Base-by-base conservation (phyloP, 2,888 invertebrate genomes). In the Clostera curtula region DNA sequence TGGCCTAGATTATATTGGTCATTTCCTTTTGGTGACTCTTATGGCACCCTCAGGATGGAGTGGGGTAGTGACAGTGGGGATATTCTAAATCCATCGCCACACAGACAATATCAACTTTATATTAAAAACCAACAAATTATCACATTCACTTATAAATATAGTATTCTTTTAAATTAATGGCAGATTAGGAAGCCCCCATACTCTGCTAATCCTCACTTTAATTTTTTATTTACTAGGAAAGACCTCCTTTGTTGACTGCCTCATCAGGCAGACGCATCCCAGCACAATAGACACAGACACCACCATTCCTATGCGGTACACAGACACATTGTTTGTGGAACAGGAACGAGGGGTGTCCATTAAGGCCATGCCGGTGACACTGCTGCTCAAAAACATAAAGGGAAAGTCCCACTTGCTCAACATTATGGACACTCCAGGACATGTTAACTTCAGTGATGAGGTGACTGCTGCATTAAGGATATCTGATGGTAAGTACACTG, bases 381-480 rank as follows among this genome's bases (percentile, higher is more conserved):
- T 99, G 2, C 88, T 99, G 1, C 77, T 99, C 36, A 97, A 95
- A 49, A 97, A 98, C 66, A 90, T 96, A 0, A 94, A 95, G 62
- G 93, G 93, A 31, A 99, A 99, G 74, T 98, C 97, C n/a, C 98
- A 92, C 69, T 84, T 99, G 18, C 85, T 99, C 59, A 99, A 99
- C 60, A 89, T 99, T 29, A 96, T 98, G 76, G 99, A 99, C 61
- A 97, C 98, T 0, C 99, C 94, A 0, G 94, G 98, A 1, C 99
- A 99, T 83, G 98, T 99, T 0, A 99, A 99, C 70, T 99, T 98
- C 70, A 98, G 98, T 14, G 99, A 99, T 79, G 99, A 99, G 82
- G 97, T 95, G 2, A 97, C 98, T 0, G 98, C 99, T 3, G 96
- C 98, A 0, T 93, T 97, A 85, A 89, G 99, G 36, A 85, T 98